Evolutionary conservation across 64 coral and sea anemone genomes (phyloP).

Genomic region (Porites lutea): DNA sequence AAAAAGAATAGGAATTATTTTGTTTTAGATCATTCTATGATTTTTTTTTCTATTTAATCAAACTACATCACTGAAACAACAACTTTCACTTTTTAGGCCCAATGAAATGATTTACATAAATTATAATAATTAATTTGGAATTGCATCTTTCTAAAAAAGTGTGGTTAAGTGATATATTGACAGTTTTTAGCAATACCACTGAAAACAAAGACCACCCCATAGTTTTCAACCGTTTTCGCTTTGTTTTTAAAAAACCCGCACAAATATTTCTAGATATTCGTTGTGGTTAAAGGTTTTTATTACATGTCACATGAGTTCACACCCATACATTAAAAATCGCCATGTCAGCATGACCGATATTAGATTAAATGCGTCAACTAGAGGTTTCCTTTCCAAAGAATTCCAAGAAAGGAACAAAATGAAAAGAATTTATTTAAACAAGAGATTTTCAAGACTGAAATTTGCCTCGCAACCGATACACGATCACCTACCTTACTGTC

Average conservation of each 20-base stretch:
- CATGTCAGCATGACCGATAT: constrained; percentile 44
- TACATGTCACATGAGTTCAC: not conserved
- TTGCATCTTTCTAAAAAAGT: not conserved
- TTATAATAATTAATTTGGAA: too few species aligned
- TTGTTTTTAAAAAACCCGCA: not conserved
- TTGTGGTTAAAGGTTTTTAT: not conserved
- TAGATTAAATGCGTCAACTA: constrained; percentile 7
- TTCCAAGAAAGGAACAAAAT: constrained; percentile 14
- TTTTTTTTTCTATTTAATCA: too few species aligned
- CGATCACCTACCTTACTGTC: not conserved
- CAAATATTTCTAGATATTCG: not conserved
- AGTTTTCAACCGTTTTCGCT: too few species aligned
- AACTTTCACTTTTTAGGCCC: too few species aligned
- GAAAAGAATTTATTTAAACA: not conserved
- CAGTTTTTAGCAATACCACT: not conserved
- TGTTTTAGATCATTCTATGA: too few species aligned
- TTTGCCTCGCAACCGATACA: not conserved
- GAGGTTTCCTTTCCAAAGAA: not conserved
- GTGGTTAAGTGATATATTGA: not conserved
- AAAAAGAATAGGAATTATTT: too few species aligned
- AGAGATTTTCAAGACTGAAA: not conserved
- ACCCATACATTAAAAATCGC: constrained; percentile 31
- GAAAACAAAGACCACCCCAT: too few species aligned
- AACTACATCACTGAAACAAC: too few species aligned
- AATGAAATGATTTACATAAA: too few species aligned